phyloP scores from a whole-genome alignment of 2,888 invertebrate species.

The Encarsia formosa region DNA sequence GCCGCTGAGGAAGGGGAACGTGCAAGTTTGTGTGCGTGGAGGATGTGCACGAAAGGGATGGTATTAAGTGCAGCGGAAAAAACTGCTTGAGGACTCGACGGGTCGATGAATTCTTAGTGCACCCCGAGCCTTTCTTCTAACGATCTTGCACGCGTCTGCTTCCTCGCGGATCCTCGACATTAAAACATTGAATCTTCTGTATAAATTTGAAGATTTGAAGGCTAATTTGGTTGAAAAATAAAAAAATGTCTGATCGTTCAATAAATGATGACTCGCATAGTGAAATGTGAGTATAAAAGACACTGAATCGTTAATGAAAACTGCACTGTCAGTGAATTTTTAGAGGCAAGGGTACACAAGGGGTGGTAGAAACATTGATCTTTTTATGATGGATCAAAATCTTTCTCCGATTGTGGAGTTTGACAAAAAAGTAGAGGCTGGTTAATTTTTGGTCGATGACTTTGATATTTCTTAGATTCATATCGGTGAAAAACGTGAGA shows the following conservation, averaged over 20 bases:
- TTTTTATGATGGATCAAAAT: conserved; percentile 14
- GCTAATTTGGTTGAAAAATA: too few species aligned
- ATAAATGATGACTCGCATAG: background rate
- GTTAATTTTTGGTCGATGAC: conserved; percentile 18
- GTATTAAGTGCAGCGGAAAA: too few species aligned
- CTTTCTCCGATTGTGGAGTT: conserved; percentile 7
- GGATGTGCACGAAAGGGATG: too few species aligned
- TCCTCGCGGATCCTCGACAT: too few species aligned
- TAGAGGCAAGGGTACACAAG: conserved; percentile 4
- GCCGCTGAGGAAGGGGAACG: background rate
- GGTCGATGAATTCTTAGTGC: too few species aligned
- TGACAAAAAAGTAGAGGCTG: conserved; percentile 6
- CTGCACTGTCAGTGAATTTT: conserved; percentile 14
- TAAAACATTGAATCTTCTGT: too few species aligned
- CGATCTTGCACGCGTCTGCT: too few species aligned
- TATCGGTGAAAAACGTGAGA: conserved; percentile 16
- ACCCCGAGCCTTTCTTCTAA: too few species aligned
- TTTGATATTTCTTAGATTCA: conserved; percentile 12
- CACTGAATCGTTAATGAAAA: too few species aligned
- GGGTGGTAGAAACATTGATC: conserved; percentile 1
- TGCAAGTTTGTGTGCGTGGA: background rate
- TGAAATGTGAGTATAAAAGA: too few species aligned
- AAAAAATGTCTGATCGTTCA: background rate
- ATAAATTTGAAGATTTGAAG: too few species aligned
- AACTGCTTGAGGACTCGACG: too few species aligned